Percentiles rank a stretch among this genome's conserved stretches.
Conservation (phyloP, 2,888 invertebrate species). For the Cordilura impudica region DNA sequence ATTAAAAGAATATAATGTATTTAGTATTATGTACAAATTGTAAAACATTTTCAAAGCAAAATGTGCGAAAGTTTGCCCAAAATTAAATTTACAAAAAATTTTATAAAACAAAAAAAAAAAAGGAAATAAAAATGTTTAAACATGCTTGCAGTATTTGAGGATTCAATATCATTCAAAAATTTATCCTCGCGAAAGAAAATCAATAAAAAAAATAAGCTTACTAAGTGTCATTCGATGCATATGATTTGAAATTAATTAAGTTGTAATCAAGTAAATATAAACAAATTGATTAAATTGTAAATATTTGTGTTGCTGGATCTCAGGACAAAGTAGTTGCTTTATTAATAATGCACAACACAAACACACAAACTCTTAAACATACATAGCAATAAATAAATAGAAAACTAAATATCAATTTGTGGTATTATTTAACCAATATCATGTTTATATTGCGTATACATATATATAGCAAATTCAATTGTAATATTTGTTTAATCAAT, state of each 20-base stretch:
- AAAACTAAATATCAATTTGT: background rate
- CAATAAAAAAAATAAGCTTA: background rate
- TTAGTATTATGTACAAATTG: conserved; percentile 35
- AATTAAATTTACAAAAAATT: conserved; percentile 18
- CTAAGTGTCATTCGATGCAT: background rate
- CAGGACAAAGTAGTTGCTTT: too few relatives aligned
- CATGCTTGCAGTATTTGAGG: conserved; percentile 29
- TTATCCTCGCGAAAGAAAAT: too few relatives aligned
- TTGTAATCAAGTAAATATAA: background rate
- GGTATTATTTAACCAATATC: background rate
- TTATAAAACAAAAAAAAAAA: conserved; percentile 9
- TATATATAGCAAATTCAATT: conserved; percentile 1
- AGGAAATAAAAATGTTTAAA: background rate
- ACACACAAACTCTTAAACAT: background rate
- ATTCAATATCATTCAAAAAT: too few relatives aligned
- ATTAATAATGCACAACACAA: too few relatives aligned
- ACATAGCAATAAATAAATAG: background rate
- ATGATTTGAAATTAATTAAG: background rate
- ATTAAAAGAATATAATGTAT: background rate
- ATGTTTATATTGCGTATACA: background rate
- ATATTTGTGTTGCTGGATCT: background rate
- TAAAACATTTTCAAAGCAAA: conserved; percentile 53
- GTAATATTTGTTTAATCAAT: background rate
- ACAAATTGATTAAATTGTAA: background rate
- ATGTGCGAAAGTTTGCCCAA: conserved; percentile 65